These are phyloP conservation scores for Phalacrocorax brasilianus DNA, from an alignment of 2,113 vertebrate genomes.

Conservation along the genomic window DNA sequence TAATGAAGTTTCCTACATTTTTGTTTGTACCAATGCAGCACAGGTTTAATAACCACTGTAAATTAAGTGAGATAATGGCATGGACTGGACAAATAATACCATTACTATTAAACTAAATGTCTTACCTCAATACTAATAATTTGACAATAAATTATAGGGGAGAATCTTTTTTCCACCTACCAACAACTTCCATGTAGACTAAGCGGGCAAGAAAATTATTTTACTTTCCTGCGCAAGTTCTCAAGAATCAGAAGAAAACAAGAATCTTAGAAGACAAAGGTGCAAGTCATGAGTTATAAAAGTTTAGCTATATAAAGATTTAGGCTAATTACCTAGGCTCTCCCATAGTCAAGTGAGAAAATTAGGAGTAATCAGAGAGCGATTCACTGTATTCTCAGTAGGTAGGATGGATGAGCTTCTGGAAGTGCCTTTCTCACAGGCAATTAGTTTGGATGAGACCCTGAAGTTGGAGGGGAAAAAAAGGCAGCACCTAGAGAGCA, in stretches of 20 bases:
- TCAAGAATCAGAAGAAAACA: background rate
- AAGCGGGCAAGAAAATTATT: background rate
- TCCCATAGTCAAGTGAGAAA: background rate
- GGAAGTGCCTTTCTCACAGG: background rate
- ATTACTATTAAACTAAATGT: background rate
- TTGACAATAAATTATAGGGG: background rate
- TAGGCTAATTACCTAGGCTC: background rate
- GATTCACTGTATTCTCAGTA: background rate
- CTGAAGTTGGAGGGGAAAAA: background rate
- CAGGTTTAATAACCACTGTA: constrained; percentile 30
- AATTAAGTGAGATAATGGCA: constrained; percentile 45
- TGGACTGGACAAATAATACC: background rate
- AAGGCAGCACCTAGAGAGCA: background rate
- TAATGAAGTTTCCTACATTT: constrained; percentile 45
- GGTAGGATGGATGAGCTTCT: background rate
- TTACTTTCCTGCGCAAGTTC: background rate
- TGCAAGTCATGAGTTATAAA: background rate
- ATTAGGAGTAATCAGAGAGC: background rate
- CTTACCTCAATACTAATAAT: background rate
- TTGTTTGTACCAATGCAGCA: background rate
- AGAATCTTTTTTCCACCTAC: background rate
- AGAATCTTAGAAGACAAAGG: background rate
- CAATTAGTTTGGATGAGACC: background rate
- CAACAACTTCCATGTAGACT: background rate
- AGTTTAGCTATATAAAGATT: background rate